These are phyloP conservation scores for Erinaceus europaeus DNA, from an alignment of 2,113 vertebrate genomes.

Conservation along the genomic window DNA sequence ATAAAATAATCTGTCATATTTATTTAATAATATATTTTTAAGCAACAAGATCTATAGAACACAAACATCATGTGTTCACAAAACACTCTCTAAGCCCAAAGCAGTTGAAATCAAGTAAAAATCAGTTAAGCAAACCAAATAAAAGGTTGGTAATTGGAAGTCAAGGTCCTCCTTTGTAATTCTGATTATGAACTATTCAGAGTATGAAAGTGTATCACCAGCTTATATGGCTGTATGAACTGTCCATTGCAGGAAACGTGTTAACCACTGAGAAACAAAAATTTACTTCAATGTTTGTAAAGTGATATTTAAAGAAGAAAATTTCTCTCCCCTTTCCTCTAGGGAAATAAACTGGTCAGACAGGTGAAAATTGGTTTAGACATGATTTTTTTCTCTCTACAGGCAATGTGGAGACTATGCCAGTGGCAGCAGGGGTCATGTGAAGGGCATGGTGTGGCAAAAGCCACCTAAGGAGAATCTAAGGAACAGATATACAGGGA, in stretches of 20 bases:
- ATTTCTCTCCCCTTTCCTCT: not conserved
- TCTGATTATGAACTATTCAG: not conserved
- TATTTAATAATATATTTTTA: too few species aligned
- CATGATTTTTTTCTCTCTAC: not conserved
- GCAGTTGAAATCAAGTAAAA: not conserved
- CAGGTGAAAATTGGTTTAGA: not conserved
- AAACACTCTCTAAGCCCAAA: not conserved
- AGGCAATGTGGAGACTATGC: too few species aligned
- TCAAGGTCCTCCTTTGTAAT: not conserved
- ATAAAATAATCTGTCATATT: too few species aligned
- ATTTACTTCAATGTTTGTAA: not conserved
- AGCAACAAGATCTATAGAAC: not conserved
- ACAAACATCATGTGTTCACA: not conserved
- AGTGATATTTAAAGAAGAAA: not conserved
- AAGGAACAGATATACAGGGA: not conserved
- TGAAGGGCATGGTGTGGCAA: not conserved
- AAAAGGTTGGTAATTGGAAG: not conserved
- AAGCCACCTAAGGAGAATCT: rapidly evolving
- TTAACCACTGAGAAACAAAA: not conserved
- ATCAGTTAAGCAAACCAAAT: not conserved
- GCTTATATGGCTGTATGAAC: not conserved
- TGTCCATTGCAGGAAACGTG: not conserved
- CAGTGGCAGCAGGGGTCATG: rapidly evolving
- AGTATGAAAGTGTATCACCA: not conserved
- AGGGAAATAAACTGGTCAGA: not conserved